Evolutionary conservation across 1,140 invertebrate genomes (phyloP), one percentile per base, ranked within the genome.

Genomic region (Eriosoma lanigerum): DNA sequence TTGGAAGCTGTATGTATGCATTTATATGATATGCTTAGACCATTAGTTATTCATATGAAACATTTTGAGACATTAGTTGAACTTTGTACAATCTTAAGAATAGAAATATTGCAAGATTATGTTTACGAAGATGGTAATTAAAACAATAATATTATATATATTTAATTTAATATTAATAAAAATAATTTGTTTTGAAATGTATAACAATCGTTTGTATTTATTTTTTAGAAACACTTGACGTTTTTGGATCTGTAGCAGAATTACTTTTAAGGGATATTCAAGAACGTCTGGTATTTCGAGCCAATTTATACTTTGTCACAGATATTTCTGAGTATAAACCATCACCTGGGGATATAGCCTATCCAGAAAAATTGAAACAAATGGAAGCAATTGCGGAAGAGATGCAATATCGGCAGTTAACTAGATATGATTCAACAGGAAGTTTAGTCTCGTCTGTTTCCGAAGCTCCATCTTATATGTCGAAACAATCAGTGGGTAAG

Each of bases 1-100:
- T 85, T 99, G 32, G 94, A 95, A 83, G 90, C 90, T 0, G 86
- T 99, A 0, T 99, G 96, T 85, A 93, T 91, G 19, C 91, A 92
- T 64, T 85, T 99, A 10, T 99, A 99, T 85, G 97, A 99, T 85
- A 92, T 91, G 1, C 86, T 99, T 78, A 88, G 98, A n/a, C 97
- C 98, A 1, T 91, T 95, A 76, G 93, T 99, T 52, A 98, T 99
- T 82, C 95, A 98, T 84, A 95, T 99, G 70, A 96, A 97, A 85
- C 97, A 99, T 87, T 88, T 99, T 83, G 98, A 99, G 89, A 98
- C 97, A 0, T 87, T 99, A 17, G 94, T 97, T 0, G 98, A 99
- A 87, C 91, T 99, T 26, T 99, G 97, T 85, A 93, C 93, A 48
- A 98, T 99, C 82, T 87, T 99, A 2, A 91, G 92, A 68, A 90